Evolutionary conservation across 2,888 invertebrate genomes (phyloP).

Genomic region (Cosmorhoe ocellata): DNA sequence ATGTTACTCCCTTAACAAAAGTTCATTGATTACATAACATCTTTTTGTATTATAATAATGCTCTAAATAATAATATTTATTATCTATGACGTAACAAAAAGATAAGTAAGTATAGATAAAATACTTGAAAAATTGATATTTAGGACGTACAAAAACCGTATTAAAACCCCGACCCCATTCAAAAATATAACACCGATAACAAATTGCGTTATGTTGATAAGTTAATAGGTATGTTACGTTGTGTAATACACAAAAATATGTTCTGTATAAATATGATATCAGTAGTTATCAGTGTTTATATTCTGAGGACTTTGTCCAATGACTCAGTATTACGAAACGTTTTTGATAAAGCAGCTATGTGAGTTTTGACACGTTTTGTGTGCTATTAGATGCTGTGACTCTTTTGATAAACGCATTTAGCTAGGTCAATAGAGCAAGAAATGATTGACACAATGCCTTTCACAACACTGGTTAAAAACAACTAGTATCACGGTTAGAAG

Average conservation of each 20-base stretch:
- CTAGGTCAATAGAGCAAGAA: too few species aligned
- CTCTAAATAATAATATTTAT: too few species aligned
- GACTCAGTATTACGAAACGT: conserved; percentile 46
- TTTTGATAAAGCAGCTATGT: conserved; percentile 34
- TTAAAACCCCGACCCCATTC: conserved; percentile 24
- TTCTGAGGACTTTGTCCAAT: conserved; percentile 44
- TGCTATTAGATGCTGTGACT: neutral
- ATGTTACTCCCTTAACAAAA: too few species aligned
- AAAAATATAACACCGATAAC: conserved; percentile 31
- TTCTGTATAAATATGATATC: conserved; percentile 35
- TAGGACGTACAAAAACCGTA: too few species aligned
- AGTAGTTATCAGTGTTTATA: conserved; percentile 40
- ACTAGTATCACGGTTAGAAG: too few species aligned
- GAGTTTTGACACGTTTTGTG: conserved; percentile 17
- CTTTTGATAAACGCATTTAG: neutral
- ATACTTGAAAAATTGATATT: too few species aligned
- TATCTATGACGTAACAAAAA: too few species aligned
- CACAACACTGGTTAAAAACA: too few species aligned
- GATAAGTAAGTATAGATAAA: too few species aligned
- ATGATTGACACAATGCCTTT: too few species aligned
- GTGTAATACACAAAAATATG: conserved; percentile 41
- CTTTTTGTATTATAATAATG: too few species aligned
- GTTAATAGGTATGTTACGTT: conserved; percentile 19
- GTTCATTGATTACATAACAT: too few species aligned
- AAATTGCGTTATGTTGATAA: conserved; percentile 19